Percentiles rank a stretch among this genome's conserved stretches.
Conservation (phyloP, 2,888 invertebrate species). For the Drosophila histrio region DNA sequence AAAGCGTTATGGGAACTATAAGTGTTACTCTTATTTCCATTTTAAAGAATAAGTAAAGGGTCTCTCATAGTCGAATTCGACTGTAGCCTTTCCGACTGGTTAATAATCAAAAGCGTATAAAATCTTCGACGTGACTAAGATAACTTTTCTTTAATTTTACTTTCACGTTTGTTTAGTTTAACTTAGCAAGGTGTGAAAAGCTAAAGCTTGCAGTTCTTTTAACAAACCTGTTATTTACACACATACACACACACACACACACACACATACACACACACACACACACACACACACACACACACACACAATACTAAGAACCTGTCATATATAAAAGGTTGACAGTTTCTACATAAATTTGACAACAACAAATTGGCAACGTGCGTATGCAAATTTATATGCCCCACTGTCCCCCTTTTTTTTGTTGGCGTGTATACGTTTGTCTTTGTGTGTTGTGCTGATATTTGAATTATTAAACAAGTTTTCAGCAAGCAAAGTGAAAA, state of each 20-base stretch:
- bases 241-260: neutral
- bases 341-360: constrained; percentile 42
- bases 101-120: too few species aligned
- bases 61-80: too few species aligned
- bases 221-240: neutral
- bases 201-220: neutral
- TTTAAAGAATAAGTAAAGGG: too few species aligned
- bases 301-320: neutral
- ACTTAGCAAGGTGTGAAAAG: neutral
- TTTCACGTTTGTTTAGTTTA: neutral
- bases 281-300: neutral
- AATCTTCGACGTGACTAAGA: neutral
- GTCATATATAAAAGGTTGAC: constrained; percentile 21
- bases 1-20: too few species aligned
- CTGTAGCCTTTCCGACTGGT: too few species aligned
- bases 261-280: neutral
- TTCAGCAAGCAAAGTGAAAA: constrained; percentile 58
- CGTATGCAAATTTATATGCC: constrained; percentile 58
- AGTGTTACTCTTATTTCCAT: too few species aligned
- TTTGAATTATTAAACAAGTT: constrained; percentile 77
- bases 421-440: constrained; percentile 4
- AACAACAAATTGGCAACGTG: constrained; percentile 32
- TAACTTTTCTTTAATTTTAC: neutral
- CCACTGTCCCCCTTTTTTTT: constrained; percentile 6
- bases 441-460: constrained; percentile 39